Evolutionary conservation across 1,140 invertebrate genomes (phyloP).

Genomic region (Hormaphis cornu): DNA sequence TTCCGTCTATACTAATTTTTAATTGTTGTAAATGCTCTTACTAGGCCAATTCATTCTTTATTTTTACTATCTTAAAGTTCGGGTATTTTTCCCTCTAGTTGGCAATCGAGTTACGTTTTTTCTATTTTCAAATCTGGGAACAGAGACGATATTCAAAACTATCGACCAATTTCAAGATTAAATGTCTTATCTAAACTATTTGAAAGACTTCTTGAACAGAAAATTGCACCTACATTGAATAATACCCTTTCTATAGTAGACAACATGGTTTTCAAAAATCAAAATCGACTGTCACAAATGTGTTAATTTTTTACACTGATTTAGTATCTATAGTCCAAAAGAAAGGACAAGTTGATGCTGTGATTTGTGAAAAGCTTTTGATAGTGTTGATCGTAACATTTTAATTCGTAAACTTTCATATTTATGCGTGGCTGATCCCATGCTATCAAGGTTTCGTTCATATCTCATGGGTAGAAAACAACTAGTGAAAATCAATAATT

Average conservation of each 20-base stretch:
- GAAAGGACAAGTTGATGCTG: constrained; percentile 19
- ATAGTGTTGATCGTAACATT: constrained; percentile 23
- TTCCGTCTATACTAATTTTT: no score
- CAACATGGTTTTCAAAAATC: constrained; percentile 20
- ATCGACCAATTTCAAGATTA: neutral
- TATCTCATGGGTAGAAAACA: constrained; percentile 4
- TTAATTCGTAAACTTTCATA: neutral
- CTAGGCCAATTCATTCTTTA: no score
- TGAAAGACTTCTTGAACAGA: neutral
- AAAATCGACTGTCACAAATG: neutral
- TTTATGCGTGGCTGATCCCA: neutral
- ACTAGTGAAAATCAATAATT: neutral
- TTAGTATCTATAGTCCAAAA: neutral
- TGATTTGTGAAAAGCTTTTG: constrained; percentile 32
- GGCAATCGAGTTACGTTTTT: neutral
- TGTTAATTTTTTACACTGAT: neutral
- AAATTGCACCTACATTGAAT: neutral
- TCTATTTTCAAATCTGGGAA: neutral
- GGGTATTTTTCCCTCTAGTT: neutral
- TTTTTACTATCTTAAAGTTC: no score
- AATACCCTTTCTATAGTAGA: neutral
- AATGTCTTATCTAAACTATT: neutral
- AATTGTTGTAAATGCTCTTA: no score
- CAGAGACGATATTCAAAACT: neutral
- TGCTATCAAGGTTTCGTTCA: neutral